Conservation (phyloP, 1,140 invertebrate species). For the Drosophila arizonae region DNA sequence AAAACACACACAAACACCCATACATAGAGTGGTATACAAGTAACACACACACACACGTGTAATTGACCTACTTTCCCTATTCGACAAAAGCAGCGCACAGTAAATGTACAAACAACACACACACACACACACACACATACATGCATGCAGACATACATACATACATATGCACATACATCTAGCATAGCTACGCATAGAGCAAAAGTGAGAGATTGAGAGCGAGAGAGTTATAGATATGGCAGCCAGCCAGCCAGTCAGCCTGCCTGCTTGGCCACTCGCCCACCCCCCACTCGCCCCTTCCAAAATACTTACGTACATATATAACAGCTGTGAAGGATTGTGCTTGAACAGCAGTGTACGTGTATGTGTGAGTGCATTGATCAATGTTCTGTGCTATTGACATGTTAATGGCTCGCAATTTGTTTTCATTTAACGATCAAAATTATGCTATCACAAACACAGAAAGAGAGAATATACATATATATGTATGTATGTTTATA, state of each 20-base stretch:
- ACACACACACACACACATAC: neutral
- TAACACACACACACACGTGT: too few species aligned
- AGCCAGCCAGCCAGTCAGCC: neutral
- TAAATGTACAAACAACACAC: constrained; percentile 10
- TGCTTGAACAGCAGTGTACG: too few species aligned
- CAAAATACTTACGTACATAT: neutral
- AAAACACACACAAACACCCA: constrained; percentile 12
- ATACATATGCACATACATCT: neutral
- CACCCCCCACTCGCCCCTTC: too few species aligned
- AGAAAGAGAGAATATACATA: neutral
- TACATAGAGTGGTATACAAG: constrained; percentile 19
- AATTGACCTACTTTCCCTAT: constrained; percentile 80
- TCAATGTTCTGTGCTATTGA: constrained; percentile 44
- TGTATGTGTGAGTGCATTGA: constrained; percentile 18
- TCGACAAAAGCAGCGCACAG: constrained; percentile 47
- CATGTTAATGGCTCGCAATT: constrained; percentile 48
- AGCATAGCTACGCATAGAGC: constrained; percentile 12
- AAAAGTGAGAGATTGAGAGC: constrained; percentile 5
- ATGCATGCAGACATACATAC: neutral
- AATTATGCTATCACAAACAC: constrained; percentile 32
- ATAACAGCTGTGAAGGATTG: constrained; percentile 12
- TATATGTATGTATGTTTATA: constrained; percentile 27
- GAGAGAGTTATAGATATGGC: neutral
- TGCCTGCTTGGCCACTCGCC: neutral
- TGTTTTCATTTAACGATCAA: constrained; percentile 40